These are phyloP conservation scores for Acanthurus lineatus DNA, from an alignment of 2,797 vertebrate species.

Conservation along the genomic window DNA sequence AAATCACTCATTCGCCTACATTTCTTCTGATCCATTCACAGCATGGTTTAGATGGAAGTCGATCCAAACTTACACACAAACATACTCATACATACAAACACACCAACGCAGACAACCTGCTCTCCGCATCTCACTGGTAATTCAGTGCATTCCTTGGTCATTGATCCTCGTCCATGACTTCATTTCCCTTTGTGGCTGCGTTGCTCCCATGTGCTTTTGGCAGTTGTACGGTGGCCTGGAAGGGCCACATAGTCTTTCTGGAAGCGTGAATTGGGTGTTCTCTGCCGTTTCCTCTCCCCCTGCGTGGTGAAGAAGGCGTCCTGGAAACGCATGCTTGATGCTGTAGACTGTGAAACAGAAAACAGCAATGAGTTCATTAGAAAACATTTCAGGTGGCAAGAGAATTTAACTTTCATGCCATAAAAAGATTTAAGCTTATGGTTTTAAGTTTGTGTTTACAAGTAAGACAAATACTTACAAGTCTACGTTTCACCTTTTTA, in stretches of 20 bases:
- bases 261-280: conserved; percentile 94
- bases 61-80: conserved; percentile 39
- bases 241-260: conserved; percentile 95
- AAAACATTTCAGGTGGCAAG: conserved; percentile 5
- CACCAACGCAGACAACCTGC: conserved; percentile 20
- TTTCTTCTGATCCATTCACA: conserved; percentile 36
- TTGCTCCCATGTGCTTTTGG: conserved; percentile 91
- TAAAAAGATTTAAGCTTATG: conserved; percentile 2
- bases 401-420: neutral
- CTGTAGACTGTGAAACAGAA: conserved; percentile 88
- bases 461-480: conserved; percentile 89
- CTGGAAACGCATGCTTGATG: conserved; percentile 97
- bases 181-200: conserved; percentile 88
- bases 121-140: conserved; percentile 46
- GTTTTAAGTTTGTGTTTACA: conserved; percentile 29
- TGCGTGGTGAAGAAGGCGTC: conserved; percentile 93
- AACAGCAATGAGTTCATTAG: conserved; percentile 28
- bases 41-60: conserved; percentile 49
- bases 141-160: conserved; percentile 77
- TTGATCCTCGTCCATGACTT: conserved; percentile 52
- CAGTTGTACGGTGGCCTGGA: conserved; percentile 89
- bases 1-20: conserved; percentile 18
- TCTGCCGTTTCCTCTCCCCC: conserved; percentile 93
- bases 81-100: conserved; percentile 9
- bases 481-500: conserved; percentile 96